These are phyloP conservation scores for Schizopygopsis malacanthus DNA, from an alignment of 2,797 vertebrate species.

Conservation along the genomic window DNA sequence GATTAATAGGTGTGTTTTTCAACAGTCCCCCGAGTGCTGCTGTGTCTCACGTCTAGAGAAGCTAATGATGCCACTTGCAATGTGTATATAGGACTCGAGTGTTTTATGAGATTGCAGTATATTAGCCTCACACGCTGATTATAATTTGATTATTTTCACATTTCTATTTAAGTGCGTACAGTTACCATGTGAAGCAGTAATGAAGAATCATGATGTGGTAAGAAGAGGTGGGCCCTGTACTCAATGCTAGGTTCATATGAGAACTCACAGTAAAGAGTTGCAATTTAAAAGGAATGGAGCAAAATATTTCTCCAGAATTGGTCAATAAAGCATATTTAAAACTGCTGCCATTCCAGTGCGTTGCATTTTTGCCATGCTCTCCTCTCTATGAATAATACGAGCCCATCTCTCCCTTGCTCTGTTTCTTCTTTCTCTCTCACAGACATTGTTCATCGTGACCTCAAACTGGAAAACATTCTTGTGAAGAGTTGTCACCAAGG, in stretches of 20 bases:
- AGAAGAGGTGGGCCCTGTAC: background rate
- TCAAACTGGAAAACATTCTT: conserved; percentile 93
- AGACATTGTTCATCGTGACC: conserved; percentile 88
- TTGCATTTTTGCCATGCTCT: background rate
- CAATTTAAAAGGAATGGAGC: conserved; percentile 22
- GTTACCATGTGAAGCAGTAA: conserved; percentile 34
- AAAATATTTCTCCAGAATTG: background rate
- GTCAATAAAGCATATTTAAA: background rate
- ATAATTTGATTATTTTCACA: conserved; percentile 37
- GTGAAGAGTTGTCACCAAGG: conserved; percentile 83
- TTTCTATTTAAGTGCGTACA: conserved; percentile 37
- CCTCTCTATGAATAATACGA: background rate
- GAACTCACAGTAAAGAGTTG: background rate
- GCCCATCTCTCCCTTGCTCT: conserved; percentile 13
- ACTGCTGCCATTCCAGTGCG: background rate
- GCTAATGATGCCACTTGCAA: conserved; percentile 64
- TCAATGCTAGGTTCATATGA: background rate
- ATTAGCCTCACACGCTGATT: conserved; percentile 27
- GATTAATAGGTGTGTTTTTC: conserved; percentile 76
- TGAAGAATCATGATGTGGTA: conserved; percentile 20
- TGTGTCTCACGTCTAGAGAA: conserved; percentile 61
- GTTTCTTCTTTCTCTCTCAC: conserved; percentile 53
- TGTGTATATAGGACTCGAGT: conserved; percentile 32
- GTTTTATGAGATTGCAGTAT: conserved; percentile 44
- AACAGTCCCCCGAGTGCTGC: conserved; percentile 65